Evolutionary conservation across 2,888 invertebrate species (phyloP).

Genomic region (Heliconius sara): DNA sequence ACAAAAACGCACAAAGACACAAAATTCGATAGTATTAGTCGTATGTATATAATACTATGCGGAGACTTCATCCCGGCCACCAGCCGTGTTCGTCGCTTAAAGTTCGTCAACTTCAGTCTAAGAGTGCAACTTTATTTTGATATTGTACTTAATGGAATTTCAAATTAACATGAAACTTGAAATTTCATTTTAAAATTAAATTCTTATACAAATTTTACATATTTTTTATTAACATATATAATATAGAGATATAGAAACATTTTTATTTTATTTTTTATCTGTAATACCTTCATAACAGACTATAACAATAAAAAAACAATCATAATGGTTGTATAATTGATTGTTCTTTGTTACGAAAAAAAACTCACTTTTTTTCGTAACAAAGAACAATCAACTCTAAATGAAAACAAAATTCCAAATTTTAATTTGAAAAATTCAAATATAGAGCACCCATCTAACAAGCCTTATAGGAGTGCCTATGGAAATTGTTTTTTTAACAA

Average conservation of each 20-base stretch:
- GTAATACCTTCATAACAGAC: neutral
- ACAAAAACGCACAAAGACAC: conserved; percentile 38
- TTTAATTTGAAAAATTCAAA: neutral
- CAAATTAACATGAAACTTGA: neutral
- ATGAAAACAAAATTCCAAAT: neutral
- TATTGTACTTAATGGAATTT: neutral
- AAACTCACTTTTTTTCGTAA: too few species aligned
- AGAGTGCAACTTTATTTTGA: neutral
- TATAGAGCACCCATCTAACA: neutral
- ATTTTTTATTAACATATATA: neutral
- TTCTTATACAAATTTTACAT: neutral
- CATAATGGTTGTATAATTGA: too few species aligned
- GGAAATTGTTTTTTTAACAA: too few species aligned
- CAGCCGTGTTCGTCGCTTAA: conserved; percentile 40
- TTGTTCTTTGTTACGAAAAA: too few species aligned
- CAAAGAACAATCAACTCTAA: neutral
- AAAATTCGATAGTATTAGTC: conserved; percentile 42
- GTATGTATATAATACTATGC: conserved; percentile 45
- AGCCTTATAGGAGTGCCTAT: neutral
- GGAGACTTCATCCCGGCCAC: conserved; percentile 39
- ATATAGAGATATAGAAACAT: neutral
- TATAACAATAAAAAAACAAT: neutral
- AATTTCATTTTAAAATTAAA: neutral
- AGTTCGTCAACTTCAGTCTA: conserved; percentile 18
- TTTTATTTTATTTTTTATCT: neutral